Conservation (phyloP, 2,797 vertebrate genomes). For the Chelon labrosus region DNA sequence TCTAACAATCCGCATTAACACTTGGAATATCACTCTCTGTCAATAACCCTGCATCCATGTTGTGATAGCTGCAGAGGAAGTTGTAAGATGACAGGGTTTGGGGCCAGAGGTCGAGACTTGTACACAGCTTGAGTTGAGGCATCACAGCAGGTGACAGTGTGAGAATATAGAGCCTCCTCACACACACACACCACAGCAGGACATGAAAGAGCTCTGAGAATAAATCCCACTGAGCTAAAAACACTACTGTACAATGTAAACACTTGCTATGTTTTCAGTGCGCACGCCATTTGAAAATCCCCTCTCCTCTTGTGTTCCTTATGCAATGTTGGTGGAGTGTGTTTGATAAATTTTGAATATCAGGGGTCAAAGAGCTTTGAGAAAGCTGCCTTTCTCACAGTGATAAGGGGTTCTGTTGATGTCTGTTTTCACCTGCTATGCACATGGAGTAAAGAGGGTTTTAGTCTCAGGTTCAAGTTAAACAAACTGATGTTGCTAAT, state of each 20-base stretch:
- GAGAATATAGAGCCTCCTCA: conserved; percentile 57
- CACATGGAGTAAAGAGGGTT: conserved; percentile 1
- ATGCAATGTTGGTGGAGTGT: conserved; percentile 32
- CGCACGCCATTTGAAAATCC: neutral
- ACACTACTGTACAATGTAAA: conserved; percentile 49
- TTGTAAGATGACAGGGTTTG: conserved; percentile 52
- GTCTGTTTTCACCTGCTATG: conserved; percentile 36
- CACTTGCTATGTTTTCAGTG: conserved; percentile 17
- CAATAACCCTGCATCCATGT: conserved; percentile 43
- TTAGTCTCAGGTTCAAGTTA: too few species aligned
- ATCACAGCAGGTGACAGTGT: conserved; percentile 63
- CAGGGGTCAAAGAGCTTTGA: conserved; percentile 16
- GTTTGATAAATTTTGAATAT: conserved; percentile 33
- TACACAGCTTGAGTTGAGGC: conserved; percentile 44
- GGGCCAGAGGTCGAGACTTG: conserved; percentile 52
- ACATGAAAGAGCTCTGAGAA: conserved; percentile 74
- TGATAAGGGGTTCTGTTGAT: conserved; percentile 35
- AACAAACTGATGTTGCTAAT: neutral
- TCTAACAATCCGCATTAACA: neutral
- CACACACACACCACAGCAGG: conserved; percentile 40
- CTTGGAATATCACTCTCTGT: conserved; percentile 1
- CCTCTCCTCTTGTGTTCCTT: conserved; percentile 27
- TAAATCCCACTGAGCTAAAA: conserved; percentile 52
- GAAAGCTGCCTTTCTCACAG: conserved; percentile 52
- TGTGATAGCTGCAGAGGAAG: conserved; percentile 74